phyloP scores from a whole-genome alignment of 1,140 invertebrate species.

The Tribolium madens region DNA sequence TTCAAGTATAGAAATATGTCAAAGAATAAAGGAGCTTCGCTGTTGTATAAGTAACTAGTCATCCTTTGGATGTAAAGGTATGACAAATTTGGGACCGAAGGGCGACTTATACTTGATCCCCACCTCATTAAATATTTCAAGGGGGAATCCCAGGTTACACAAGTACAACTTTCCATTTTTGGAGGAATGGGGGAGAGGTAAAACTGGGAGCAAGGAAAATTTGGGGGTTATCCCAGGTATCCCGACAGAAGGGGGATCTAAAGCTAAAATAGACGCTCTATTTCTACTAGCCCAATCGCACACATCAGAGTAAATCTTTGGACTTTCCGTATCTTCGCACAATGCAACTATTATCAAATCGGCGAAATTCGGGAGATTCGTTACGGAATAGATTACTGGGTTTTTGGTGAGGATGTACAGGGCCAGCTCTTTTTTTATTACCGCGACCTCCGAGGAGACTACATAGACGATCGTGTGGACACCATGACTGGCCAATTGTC shows the following conservation, averaged over 20 bases:
- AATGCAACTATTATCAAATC: constrained; percentile 80
- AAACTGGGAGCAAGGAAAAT: constrained; percentile 79
- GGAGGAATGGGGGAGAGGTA: constrained; percentile 79
- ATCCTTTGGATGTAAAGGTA: constrained; percentile 80
- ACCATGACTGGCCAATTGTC: constrained; percentile 86
- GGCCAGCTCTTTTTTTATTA: constrained; percentile 70
- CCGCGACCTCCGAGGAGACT: constrained; percentile 49
- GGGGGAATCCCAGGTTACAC: constrained; percentile 87
- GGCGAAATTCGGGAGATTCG: constrained; percentile 72
- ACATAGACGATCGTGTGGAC: constrained; percentile 79
- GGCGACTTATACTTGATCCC: constrained; percentile 87
- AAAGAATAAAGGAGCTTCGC: not conserved
- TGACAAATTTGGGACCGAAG: constrained; percentile 89
- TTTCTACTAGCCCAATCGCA: constrained; percentile 78
- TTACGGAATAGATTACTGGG: constrained; percentile 67
- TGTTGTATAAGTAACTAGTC: not conserved
- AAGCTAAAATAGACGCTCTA: constrained; percentile 81
- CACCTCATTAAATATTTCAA: constrained; percentile 80
- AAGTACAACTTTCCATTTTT: constrained; percentile 86
- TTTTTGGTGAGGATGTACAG: constrained; percentile 75
- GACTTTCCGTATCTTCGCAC: constrained; percentile 67
- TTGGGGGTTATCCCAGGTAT: constrained; percentile 78
- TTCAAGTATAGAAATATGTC: constrained; percentile 6
- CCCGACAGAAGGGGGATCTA: constrained; percentile 82
- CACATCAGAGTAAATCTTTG: constrained; percentile 64